Conservation (phyloP, 1,140 invertebrate genomes). For the Bemisia tabaci region DNA sequence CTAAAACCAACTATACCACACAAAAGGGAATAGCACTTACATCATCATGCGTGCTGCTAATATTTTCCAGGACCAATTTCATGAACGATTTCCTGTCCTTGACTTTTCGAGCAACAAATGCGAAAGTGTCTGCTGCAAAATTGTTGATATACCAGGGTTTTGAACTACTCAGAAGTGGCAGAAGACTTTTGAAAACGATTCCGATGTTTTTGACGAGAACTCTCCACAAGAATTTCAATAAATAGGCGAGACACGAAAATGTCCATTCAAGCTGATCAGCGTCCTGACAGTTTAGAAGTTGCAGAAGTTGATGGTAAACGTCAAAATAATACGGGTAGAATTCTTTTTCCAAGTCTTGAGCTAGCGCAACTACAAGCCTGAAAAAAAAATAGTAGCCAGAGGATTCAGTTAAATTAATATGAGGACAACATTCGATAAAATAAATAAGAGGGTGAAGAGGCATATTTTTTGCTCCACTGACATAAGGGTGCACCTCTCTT, state of each 20-base stretch:
- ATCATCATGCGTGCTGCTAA: constrained; percentile 44
- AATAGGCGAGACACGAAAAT: constrained; percentile 67
- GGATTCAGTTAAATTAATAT: constrained; percentile 57
- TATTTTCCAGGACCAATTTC: constrained; percentile 46
- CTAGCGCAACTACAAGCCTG: constrained; percentile 67
- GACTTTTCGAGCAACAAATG: constrained; percentile 79
- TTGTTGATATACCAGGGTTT: constrained; percentile 67
- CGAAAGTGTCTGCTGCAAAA: constrained; percentile 90
- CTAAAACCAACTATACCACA: too few relatives aligned
- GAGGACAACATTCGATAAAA: background rate
- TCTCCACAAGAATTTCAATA: constrained; percentile 78
- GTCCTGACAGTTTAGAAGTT: constrained; percentile 57
- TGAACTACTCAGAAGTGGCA: constrained; percentile 55
- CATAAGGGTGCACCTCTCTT: background rate
- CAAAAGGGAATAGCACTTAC: constrained; percentile 35
- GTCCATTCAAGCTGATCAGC: constrained; percentile 68
- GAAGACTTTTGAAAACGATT: constrained; percentile 52
- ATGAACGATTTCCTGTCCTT: constrained; percentile 63
- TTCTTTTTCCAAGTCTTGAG: constrained; percentile 63
- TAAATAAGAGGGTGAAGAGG: too few relatives aligned
- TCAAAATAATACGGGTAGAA: constrained; percentile 68
- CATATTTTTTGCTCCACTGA: too few relatives aligned
- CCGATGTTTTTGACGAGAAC: constrained; percentile 66
- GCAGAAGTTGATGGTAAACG: constrained; percentile 48
- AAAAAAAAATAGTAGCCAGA: constrained; percentile 25